These are phyloP conservation scores for Ophiodon elongatus DNA, from an alignment of 2,113 vertebrate species.

Conservation along the genomic window DNA sequence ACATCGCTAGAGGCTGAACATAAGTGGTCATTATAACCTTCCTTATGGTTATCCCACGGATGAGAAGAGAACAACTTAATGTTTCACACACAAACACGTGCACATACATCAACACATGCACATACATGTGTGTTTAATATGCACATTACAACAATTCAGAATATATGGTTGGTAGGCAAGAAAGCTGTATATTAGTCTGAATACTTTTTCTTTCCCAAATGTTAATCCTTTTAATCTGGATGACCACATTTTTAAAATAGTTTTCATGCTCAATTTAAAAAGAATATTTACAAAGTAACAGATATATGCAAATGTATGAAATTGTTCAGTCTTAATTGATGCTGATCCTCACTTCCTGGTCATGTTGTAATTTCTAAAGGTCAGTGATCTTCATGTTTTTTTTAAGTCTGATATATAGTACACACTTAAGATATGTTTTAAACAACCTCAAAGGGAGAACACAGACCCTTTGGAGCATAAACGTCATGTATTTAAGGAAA, in stretches of 20 bases:
- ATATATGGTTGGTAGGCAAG: not conserved
- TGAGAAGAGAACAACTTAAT: slow-evolving; percentile 45
- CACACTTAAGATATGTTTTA: slow-evolving; percentile 40
- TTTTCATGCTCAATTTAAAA: slow-evolving; percentile 67
- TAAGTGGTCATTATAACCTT: slow-evolving; percentile 62
- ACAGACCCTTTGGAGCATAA: slow-evolving; percentile 49
- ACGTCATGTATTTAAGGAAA: slow-evolving; percentile 72
- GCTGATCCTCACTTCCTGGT: slow-evolving; percentile 59
- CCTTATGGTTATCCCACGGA: slow-evolving; percentile 48
- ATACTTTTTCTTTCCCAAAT: slow-evolving; percentile 17
- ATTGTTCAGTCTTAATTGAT: slow-evolving; percentile 50
- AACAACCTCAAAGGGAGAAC: slow-evolving; percentile 38
- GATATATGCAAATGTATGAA: slow-evolving; percentile 37
- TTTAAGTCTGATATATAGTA: slow-evolving; percentile 43
- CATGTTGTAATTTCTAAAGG: slow-evolving; percentile 70
- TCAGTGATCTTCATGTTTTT: slow-evolving; percentile 73
- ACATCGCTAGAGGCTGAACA: slow-evolving; percentile 44
- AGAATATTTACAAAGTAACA: slow-evolving; percentile 52
- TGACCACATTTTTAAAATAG: slow-evolving; percentile 49
- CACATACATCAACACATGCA: not conserved
- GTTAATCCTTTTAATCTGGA: slow-evolving; percentile 30
- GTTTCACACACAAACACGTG: slow-evolving; percentile 2
- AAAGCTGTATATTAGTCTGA: not conserved
- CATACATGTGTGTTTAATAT: not conserved
- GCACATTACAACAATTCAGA: not conserved